phyloP scores from a whole-genome alignment of 2,113 vertebrate genomes.

The Procavia capensis region DNA sequence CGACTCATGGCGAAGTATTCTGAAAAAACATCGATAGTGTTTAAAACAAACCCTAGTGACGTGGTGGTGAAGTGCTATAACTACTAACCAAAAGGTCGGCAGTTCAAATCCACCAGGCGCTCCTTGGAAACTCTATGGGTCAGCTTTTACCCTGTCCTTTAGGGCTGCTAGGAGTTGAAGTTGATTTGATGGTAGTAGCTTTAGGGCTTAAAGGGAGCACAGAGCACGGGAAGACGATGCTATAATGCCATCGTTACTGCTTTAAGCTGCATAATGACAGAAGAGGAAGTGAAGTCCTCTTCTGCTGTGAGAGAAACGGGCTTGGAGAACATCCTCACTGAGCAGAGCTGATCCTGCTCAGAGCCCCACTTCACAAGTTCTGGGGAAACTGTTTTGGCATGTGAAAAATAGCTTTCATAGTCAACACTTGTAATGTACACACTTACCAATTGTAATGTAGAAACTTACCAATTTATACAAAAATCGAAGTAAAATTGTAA shows the following conservation, averaged over 20 bases:
- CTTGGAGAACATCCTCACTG: background rate
- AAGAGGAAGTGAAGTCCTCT: no score
- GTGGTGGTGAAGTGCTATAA: no score
- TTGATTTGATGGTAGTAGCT: no score
- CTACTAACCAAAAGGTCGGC: no score
- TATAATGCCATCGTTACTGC: background rate
- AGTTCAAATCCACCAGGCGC: no score
- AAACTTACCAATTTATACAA: background rate
- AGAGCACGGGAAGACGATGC: background rate
- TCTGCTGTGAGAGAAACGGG: no score
- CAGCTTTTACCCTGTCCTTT: no score
- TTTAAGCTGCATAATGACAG: background rate
- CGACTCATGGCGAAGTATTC: no score
- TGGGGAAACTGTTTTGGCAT: background rate
- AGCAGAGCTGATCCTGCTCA: background rate
- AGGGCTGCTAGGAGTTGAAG: no score
- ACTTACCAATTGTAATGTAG: background rate
- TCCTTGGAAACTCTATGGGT: no score
- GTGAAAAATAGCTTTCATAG: background rate
- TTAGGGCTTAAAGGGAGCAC: no score
- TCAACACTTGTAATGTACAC: background rate
- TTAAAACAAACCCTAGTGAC: no score
- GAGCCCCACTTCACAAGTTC: background rate
- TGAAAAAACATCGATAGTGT: background rate
- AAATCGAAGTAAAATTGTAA: background rate